These are phyloP conservation scores for Oryzaephilus surinamensis DNA, from an alignment of 1,140 invertebrate genomes.

Conservation along the genomic window DNA sequence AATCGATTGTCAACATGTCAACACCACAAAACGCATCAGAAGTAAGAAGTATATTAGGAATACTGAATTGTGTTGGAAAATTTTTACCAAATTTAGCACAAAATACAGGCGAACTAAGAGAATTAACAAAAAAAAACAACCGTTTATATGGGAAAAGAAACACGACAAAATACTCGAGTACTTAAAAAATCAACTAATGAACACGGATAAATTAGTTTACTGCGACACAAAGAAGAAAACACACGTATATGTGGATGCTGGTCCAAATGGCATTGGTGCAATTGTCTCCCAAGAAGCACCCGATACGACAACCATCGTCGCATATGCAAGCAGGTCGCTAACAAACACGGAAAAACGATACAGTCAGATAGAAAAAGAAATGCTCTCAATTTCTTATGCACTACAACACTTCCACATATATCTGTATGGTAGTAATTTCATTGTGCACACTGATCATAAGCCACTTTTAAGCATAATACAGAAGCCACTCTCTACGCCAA, in stretches of 20 bases:
- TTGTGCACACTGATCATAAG: constrained; percentile 34
- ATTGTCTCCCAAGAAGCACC: constrained; percentile 4
- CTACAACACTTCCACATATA: constrained; percentile 42
- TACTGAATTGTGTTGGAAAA: constrained; percentile 31
- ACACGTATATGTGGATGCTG: constrained; percentile 5
- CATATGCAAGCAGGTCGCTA: constrained; percentile 37
- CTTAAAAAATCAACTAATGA: constrained; percentile 5
- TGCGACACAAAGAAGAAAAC: neutral
- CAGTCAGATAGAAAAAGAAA: constrained; percentile 43
- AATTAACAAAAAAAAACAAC: neutral
- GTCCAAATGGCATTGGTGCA: constrained; percentile 1
- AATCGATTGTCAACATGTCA: too few relatives aligned
- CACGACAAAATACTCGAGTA: constrained; percentile 1
- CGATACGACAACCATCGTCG: neutral
- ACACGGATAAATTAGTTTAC: constrained; percentile 2
- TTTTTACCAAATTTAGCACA: constrained; percentile 26
- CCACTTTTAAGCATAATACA: neutral
- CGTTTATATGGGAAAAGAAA: neutral
- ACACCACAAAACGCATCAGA: too few relatives aligned
- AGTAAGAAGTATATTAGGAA: too few relatives aligned
- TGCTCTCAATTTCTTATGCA: constrained; percentile 38
- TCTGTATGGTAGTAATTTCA: constrained; percentile 37
- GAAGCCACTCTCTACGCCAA: neutral
- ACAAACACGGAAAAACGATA: constrained; percentile 39
- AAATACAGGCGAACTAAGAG: constrained; percentile 4